phyloP scores from a whole-genome alignment of 2,888 invertebrate genomes.

The Drosophila recens region DNA sequence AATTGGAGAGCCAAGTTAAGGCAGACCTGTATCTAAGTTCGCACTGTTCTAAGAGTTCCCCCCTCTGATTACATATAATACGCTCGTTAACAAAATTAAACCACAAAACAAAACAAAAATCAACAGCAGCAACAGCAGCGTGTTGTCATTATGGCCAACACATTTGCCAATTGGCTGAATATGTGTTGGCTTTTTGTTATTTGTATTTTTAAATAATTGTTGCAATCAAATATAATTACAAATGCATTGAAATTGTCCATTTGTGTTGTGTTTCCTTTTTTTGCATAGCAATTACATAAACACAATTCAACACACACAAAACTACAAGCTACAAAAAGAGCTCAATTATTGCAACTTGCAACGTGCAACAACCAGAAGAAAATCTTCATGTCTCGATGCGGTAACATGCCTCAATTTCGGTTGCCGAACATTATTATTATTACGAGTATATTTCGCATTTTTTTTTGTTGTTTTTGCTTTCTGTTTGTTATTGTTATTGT shows the following conservation, averaged over 20 bases:
- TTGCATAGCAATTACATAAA: constrained; percentile 74
- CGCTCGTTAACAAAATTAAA: constrained; percentile 50
- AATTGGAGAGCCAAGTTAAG: constrained; percentile 51
- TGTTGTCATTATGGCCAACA: constrained; percentile 46
- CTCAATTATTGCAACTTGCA: constrained; percentile 73
- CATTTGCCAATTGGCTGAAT: constrained; percentile 40
- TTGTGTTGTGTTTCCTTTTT: constrained; percentile 71
- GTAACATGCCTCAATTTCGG: constrained; percentile 74
- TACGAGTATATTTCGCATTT: constrained; percentile 66
- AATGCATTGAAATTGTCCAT: constrained; percentile 66
- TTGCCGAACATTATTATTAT: constrained; percentile 73
- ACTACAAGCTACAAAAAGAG: constrained; percentile 46
- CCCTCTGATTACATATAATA: constrained; percentile 44
- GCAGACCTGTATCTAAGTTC: constrained; percentile 4
- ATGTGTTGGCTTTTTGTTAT: constrained; percentile 29
- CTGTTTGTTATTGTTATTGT: constrained; percentile 1
- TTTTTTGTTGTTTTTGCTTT: constrained; percentile 28
- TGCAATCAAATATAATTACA: constrained; percentile 77
- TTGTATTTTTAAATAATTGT: constrained; percentile 70
- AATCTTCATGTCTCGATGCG: constrained; percentile 68
- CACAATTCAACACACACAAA: constrained; percentile 45
- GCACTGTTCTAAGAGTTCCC: constrained; percentile 30
- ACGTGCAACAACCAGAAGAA: constrained; percentile 56
- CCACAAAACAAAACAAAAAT: constrained; percentile 17
- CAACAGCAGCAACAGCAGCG: background rate